phyloP scores from a whole-genome alignment of 2,113 vertebrate species.

The Dryoscopus gambensis region DNA sequence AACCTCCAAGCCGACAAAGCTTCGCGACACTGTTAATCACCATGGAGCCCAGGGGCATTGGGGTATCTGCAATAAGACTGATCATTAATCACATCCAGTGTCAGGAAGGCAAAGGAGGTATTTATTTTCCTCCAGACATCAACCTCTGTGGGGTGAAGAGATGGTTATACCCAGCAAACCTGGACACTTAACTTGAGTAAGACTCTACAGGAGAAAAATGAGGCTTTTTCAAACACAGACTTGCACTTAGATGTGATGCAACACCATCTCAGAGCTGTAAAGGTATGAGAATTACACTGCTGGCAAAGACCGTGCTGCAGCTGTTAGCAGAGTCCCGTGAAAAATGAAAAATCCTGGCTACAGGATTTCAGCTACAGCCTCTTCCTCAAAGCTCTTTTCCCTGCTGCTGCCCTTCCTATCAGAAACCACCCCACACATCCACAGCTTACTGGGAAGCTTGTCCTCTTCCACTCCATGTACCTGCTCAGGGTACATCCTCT shows the following conservation, averaged over 20 bases:
- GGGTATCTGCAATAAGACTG: constrained; percentile 74
- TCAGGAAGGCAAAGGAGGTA: background rate
- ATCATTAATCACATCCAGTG: background rate
- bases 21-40: constrained; percentile 82
- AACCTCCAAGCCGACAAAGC: constrained; percentile 79
- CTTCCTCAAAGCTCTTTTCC: background rate
- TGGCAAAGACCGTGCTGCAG: background rate
- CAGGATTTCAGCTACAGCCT: background rate
- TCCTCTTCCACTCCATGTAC: background rate
- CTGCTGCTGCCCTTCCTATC: background rate
- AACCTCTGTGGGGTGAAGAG: background rate
- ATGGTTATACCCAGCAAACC: background rate
- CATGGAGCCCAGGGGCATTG: constrained; percentile 89
- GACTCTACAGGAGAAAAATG: background rate
- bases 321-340: background rate
- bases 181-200: background rate
- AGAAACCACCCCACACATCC: background rate
- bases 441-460: background rate
- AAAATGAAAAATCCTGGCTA: background rate
- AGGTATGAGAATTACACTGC: background rate
- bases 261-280: background rate
- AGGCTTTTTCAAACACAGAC: background rate
- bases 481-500: background rate
- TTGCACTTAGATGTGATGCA: background rate
- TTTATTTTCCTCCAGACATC: background rate